Conservation (phyloP, 2,797 vertebrate species). For the Echiichthys vipera region DNA sequence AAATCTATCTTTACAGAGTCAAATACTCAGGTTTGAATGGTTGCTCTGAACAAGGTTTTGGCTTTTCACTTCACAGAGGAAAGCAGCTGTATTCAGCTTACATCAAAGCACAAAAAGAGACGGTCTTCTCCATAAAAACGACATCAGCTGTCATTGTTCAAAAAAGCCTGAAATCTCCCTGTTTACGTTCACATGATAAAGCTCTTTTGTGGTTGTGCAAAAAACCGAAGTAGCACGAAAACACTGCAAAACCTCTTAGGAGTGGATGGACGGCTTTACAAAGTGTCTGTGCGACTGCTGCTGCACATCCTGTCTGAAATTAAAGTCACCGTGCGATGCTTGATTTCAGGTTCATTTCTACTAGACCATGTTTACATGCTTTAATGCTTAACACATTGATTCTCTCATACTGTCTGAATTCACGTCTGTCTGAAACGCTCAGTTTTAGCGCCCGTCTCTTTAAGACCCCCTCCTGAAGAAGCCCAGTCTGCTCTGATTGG, state of each 20-base stretch:
- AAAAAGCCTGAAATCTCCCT: not conserved
- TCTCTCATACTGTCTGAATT: no score
- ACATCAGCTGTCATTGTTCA: not conserved
- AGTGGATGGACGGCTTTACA: not conserved
- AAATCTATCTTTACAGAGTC: not conserved
- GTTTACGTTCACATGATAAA: slow-evolving; percentile 6
- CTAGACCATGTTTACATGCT: no score
- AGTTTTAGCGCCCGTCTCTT: no score
- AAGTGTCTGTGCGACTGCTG: not conserved
- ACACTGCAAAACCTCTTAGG: not conserved
- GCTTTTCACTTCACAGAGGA: not conserved
- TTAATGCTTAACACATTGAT: no score
- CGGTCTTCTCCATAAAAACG: not conserved
- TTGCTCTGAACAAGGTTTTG: not conserved
- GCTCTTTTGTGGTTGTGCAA: not conserved
- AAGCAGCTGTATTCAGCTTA: not conserved
- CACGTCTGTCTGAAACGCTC: no score
- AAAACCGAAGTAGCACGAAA: not conserved
- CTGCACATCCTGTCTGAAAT: not conserved
- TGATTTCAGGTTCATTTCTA: no score
- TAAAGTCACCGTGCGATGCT: no score
- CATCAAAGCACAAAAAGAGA: slow-evolving; percentile 10
- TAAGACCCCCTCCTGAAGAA: no score
- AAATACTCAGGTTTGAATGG: not conserved
- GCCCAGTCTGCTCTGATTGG: no score